Evolutionary conservation across 2,888 invertebrate genomes (phyloP).

Genomic region (Baccha elongata): DNA sequence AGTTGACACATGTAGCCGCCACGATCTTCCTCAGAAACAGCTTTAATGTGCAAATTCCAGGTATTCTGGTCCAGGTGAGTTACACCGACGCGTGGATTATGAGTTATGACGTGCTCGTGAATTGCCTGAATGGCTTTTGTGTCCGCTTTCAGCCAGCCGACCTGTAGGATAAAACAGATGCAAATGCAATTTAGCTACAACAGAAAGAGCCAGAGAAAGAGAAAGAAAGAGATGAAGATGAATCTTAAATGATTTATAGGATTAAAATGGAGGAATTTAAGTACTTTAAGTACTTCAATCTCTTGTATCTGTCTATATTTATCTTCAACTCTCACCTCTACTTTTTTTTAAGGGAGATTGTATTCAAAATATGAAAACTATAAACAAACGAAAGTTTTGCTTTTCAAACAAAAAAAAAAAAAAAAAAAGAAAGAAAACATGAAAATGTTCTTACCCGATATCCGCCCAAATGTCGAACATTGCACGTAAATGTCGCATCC

Average conservation of each 20-base stretch:
- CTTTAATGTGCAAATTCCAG: conserved; percentile 95
- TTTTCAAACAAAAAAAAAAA: conserved; percentile 12
- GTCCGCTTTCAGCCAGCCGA: conserved; percentile 96
- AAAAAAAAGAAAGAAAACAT: conserved; percentile 37
- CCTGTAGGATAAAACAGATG: conserved; percentile 84
- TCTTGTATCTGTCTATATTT: conserved; percentile 17
- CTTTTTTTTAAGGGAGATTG: conserved; percentile 8
- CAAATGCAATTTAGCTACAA: not conserved
- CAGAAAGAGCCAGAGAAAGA: not conserved
- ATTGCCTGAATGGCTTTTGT: conserved; percentile 96
- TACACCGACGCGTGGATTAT: conserved; percentile 93
- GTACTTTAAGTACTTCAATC: conserved; percentile 43
- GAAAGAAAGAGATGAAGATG: not conserved
- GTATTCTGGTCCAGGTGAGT: conserved; percentile 92
- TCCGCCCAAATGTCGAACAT: conserved; percentile 93
- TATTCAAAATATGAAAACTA: conserved; percentile 28
- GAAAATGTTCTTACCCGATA: conserved; percentile 88
- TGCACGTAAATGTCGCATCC: conserved; percentile 93
- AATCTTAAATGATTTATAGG: conserved; percentile 49
- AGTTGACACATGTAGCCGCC: conserved; percentile 97
- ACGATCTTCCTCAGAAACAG: conserved; percentile 93
- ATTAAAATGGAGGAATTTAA: conserved; percentile 19
- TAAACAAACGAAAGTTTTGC: conserved; percentile 46
- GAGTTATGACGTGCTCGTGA: conserved; percentile 95
- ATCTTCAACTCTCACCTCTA: not conserved